Evolutionary conservation across 2,797 vertebrate species (phyloP), one percentile per base, ranked within the genome.

Genomic region (Paratrypauchen microcephalus): DNA sequence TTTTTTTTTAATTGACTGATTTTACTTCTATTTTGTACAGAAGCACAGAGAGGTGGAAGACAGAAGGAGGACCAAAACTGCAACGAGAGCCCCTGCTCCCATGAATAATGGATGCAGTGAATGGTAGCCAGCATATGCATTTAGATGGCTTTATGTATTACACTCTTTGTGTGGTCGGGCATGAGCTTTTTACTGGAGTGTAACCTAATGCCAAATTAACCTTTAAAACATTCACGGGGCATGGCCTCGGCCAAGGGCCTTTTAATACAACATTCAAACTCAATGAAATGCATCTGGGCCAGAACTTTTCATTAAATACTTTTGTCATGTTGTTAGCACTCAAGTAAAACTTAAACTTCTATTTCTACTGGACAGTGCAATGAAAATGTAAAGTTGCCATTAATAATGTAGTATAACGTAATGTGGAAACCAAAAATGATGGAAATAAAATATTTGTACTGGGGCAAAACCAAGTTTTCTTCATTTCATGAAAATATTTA

Each of bases 21-120:
- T 23, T 57, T 26, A 26, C 1, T 26, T 57, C 23, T 24, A 13
- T 15, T 52, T 24, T 57, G 55, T 57, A 57, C 55, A 57, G 15
- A 57, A 26, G 55, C 11, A 73, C 41, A 69, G 54, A 67, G 57
- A 55, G 5, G 9, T 16, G 24, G 28, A 71, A 79, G 66, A 82
- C 55, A 73, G 45, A 73, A 73, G 70, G 39, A 65, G 69, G 69
- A 77, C 73, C 73, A 80, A 71, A 75, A 81, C 70, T 81, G 60
- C 63, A 77, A 87, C 80, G 77, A 72, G 71, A 80, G 82, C 83
- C 62, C 78, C 79, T 18, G 60, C 19, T 30, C 68, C 69, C 32
- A 88, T 90, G 80, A 91, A 89, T 89, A 88, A 88, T 89, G 77
- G 78, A 90, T 89, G 80, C 55, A 45, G 72, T 1, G 19, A 87